phyloP scores from a whole-genome alignment of 2,797 vertebrate genomes.

The Lagodon rhomboides region DNA sequence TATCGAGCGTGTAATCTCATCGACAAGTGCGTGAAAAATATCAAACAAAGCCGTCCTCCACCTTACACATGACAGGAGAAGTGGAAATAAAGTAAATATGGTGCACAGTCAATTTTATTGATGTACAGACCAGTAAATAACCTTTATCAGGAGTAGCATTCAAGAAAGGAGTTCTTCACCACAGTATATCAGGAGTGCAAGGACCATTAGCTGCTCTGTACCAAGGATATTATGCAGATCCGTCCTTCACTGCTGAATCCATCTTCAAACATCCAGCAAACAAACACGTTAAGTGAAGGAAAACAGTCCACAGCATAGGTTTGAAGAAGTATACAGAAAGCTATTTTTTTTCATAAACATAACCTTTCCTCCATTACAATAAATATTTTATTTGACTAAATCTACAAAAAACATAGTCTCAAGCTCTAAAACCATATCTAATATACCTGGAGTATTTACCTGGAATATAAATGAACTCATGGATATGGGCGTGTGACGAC shows the following conservation, averaged over 20 bases:
- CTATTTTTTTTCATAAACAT: conserved; percentile 60
- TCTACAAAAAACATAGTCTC: conserved; percentile 79
- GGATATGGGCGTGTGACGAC: conserved; percentile 48
- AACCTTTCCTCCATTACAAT: conserved; percentile 67
- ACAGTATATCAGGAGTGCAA: conserved; percentile 72
- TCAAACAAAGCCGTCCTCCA: conserved; percentile 1
- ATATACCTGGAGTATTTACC: conserved; percentile 69
- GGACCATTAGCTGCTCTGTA: conserved; percentile 68
- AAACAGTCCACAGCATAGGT: conserved; percentile 65
- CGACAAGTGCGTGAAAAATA: neutral
- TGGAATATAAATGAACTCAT: conserved; percentile 70
- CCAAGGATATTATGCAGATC: conserved; percentile 45
- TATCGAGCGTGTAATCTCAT: conserved; percentile 5
- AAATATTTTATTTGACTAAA: conserved; percentile 77
- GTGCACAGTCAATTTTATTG: conserved; percentile 94
- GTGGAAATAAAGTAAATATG: conserved; percentile 63
- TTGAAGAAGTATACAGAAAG: conserved; percentile 71
- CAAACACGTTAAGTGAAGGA: conserved; percentile 62
- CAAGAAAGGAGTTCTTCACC: conserved; percentile 69
- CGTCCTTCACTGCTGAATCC: conserved; percentile 44
- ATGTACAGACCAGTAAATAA: conserved; percentile 87
- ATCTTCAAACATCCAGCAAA: conserved; percentile 55
- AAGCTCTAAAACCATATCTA: conserved; percentile 73
- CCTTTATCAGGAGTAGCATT: conserved; percentile 64
- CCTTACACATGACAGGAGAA: conserved; percentile 37